Percentiles rank a stretch among this genome's conserved stretches.
These are phyloP conservation scores for Melanerpes formicivorus DNA, from an alignment of 2,113 vertebrate species.

Conservation along the genomic window DNA sequence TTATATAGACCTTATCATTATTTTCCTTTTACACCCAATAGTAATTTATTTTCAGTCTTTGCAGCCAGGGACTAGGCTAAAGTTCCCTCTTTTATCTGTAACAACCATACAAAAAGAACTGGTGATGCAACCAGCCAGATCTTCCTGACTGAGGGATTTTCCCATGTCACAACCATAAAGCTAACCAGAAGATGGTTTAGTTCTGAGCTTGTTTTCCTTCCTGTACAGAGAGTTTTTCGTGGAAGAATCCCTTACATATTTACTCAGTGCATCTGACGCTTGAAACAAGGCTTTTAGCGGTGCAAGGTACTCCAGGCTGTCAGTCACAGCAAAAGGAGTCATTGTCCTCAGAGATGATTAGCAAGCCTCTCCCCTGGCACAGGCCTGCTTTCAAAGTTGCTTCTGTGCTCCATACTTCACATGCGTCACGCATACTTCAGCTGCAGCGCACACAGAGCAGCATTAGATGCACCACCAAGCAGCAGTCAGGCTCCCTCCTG, in stretches of 20 bases:
- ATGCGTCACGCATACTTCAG: background rate
- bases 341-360: background rate
- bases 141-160: constrained; percentile 32
- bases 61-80: too few species aligned
- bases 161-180: constrained; percentile 40
- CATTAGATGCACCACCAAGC: background rate
- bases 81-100: too few species aligned
- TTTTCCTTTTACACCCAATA: too few species aligned
- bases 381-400: background rate
- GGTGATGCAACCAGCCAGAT: constrained; percentile 16
- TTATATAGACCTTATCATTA: too few species aligned
- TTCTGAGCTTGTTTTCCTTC: constrained; percentile 26
- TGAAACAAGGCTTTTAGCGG: background rate
- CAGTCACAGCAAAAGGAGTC: background rate
- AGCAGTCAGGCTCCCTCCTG: background rate
- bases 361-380: background rate
- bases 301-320: background rate
- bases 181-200: background rate
- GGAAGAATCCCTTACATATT: background rate
- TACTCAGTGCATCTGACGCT: background rate
- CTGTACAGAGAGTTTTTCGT: background rate
- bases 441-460: background rate
- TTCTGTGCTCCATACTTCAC: background rate
- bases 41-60: too few species aligned
- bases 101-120: constrained; percentile 25